phyloP scores from a whole-genome alignment of 2,797 vertebrate species.

The Liparis tanakae region DNA sequence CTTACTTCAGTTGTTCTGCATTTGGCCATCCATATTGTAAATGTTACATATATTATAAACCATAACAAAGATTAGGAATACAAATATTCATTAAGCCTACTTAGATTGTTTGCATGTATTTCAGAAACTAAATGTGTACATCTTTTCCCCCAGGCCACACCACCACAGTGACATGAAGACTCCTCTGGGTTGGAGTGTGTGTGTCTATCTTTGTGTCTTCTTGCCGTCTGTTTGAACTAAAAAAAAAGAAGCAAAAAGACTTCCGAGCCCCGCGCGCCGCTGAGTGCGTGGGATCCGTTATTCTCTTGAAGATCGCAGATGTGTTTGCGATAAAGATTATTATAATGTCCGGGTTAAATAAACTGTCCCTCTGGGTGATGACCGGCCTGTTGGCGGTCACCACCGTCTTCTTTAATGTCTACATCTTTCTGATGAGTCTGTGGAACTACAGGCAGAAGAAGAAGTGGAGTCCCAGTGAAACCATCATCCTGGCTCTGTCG shows the following conservation, averaged over 20 bases:
- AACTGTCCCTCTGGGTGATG: slow-evolving; percentile 71
- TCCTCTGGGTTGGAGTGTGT: slow-evolving; percentile 46
- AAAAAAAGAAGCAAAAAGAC: slow-evolving; percentile 45
- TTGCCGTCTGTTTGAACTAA: slow-evolving; percentile 60
- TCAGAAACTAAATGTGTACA: slow-evolving; percentile 52
- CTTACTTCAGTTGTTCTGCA: neutral
- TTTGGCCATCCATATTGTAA: neutral
- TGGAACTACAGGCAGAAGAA: slow-evolving; percentile 70
- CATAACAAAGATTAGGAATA: neutral
- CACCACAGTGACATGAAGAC: slow-evolving; percentile 47
- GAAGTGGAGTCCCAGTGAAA: slow-evolving; percentile 77
- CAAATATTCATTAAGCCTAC: slow-evolving; percentile 33
- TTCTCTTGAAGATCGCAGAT: slow-evolving; percentile 26
- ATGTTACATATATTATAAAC: slow-evolving; percentile 31
- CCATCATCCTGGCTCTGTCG: slow-evolving; percentile 76
- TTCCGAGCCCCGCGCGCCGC: slow-evolving; percentile 31
- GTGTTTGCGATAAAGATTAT: slow-evolving; percentile 13
- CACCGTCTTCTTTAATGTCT: slow-evolving; percentile 80
- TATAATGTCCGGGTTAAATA: slow-evolving; percentile 44
- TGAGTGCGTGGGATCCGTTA: slow-evolving; percentile 11
- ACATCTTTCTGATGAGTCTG: slow-evolving; percentile 75
- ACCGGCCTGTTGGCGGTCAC: slow-evolving; percentile 69
- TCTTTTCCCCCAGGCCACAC: slow-evolving; percentile 46
- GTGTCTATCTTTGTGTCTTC: slow-evolving; percentile 19
- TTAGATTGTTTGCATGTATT: slow-evolving; percentile 35